Evolutionary conservation across 2,113 vertebrate genomes (phyloP), one percentile per base, ranked within the genome.

Genomic region (Ariopsis seemanni): DNA sequence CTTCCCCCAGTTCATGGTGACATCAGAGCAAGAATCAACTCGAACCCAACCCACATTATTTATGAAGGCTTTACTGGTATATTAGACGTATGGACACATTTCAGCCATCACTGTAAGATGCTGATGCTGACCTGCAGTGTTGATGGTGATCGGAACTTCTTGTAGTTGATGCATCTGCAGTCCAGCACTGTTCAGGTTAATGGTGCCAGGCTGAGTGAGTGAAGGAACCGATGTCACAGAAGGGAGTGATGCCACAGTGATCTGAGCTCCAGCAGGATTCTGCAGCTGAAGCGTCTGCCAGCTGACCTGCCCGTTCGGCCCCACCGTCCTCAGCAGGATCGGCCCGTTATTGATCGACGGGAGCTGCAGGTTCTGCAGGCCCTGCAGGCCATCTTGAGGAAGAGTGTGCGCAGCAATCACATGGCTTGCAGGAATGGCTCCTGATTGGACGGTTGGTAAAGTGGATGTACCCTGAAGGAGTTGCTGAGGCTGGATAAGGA

Each of bases 251-350:
- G 98, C 97, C 93, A 99, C 92, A 1, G 98, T 98, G 94, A 99
- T 98, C 95, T 99, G 98, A 0, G 97, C 93, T 75, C 97, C 97
- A 17, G 96, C 90, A 0, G 98, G 96, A 91, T 96, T 99, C 92
- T 99, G 98, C 89, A 99, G 94, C 94, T 99, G 98, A 91, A 99
- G 95, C 69, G 97, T 99, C 89, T 99, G 98, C 98, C 98, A 99
- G 94, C 96, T 99, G 84, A 99, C 96, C 92, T 99, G 97, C 81
- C 98, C 98, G 12, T 97, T 98, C 42, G 97, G 97, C 7, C 97
- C 96, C 34, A 99, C 95, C 0, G 98, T 98, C 86, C 98, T 97
- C 93, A 99, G 95, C 88, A 99, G 95, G 92, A 99, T 97, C 78
- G 98, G 96, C 14, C 97, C 95, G 0, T 97, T 94, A 90, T 97